Conservation (phyloP, 2,888 invertebrate genomes). For the Tetropium fuscum region DNA sequence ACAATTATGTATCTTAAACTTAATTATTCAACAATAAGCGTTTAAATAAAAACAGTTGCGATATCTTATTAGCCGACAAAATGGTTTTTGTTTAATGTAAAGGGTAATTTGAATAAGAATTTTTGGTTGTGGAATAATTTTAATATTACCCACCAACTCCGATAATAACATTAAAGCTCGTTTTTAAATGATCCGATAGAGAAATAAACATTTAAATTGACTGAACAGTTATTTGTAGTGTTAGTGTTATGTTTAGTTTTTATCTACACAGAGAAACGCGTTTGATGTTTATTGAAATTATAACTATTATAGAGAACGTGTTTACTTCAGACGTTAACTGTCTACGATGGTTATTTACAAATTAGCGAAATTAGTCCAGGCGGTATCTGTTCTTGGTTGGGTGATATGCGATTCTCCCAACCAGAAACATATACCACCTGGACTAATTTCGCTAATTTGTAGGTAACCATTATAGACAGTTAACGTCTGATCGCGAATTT, state of each 20-base stretch:
- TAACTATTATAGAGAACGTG: no score
- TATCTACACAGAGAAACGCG: no score
- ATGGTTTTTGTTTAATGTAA: conserved; percentile 6
- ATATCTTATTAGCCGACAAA: conserved; percentile 1
- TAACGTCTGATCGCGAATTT: no score
- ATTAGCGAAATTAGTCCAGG: no score
- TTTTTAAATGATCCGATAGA: neutral
- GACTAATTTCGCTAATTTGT: no score
- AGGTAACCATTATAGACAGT: no score
- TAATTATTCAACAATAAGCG: conserved; percentile 14
- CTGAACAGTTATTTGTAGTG: neutral
- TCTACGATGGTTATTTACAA: no score
- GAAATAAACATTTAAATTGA: conserved; percentile 7
- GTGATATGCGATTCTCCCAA: no score
- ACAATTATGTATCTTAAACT: conserved; percentile 12
- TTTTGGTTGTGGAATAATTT: conserved; percentile 12
- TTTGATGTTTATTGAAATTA: no score
- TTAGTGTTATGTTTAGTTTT: neutral
- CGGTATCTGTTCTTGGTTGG: no score
- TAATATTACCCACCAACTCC: neutral
- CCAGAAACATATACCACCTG: no score
- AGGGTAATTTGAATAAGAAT: conserved; percentile 1
- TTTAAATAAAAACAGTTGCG: conserved; percentile 12
- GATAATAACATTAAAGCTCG: conserved; percentile 14
- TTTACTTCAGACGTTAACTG: no score